Evolutionary conservation across 35 echinoderm and acorn worm species (phyloP).

Genomic region (Lytechinus variegatus): DNA sequence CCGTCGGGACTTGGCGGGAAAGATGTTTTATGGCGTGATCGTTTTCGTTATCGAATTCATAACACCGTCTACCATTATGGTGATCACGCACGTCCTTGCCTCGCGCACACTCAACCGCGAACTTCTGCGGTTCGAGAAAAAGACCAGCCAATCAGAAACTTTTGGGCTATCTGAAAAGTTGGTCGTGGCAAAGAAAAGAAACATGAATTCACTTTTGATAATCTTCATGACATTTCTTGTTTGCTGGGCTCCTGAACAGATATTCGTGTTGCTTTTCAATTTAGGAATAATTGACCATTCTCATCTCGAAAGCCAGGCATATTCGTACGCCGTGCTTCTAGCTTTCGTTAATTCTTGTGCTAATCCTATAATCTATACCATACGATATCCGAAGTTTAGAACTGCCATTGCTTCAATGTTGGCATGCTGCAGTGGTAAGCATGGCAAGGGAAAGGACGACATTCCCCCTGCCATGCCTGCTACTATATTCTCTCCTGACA

Average conservation of each 20-base stretch:
- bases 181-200: conserved; percentile 58
- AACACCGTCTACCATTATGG: conserved; percentile 64
- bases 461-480: no score
- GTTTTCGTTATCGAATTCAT: conserved; percentile 70
- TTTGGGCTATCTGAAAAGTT: background rate
- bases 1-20: conserved; percentile 56
- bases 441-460: no score
- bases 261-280: conserved; percentile 52
- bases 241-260: conserved; percentile 82
- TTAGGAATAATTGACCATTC: background rate
- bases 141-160: conserved; percentile 36
- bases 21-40: conserved; percentile 53
- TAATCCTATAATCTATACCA: conserved; percentile 76
- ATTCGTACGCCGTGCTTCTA: conserved; percentile 37
- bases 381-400: conserved; percentile 60
- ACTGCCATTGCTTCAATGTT: conserved; percentile 24
- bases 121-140: background rate
- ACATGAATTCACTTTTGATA: conserved; percentile 71
- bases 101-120: conserved; percentile 26
- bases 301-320: conserved; percentile 7
- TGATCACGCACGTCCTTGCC: conserved; percentile 53
- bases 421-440: no score
- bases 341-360: conserved; percentile 66
- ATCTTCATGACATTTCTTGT: conserved; percentile 73
- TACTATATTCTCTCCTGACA: no score